Conservation (phyloP, 2,797 vertebrate genomes). For the Acipenser transmontanus region DNA sequence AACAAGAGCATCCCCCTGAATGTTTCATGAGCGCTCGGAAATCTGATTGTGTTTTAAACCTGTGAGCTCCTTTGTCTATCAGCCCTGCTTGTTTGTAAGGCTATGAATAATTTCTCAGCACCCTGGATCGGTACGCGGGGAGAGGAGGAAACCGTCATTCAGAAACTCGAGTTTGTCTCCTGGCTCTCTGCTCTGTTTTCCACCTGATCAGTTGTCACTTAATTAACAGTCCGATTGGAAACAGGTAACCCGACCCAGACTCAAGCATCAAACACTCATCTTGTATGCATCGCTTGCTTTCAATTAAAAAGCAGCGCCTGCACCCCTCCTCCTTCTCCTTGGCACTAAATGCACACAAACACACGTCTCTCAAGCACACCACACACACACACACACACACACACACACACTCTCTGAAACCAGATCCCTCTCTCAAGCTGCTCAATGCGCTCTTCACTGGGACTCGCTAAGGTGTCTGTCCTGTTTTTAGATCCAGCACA, state of each 20-base stretch:
- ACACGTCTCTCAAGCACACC: neutral
- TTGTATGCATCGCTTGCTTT: slow-evolving; percentile 34
- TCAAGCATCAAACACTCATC: slow-evolving; percentile 37
- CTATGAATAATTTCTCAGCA: slow-evolving; percentile 15
- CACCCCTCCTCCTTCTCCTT: too few species aligned
- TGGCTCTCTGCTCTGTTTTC: neutral
- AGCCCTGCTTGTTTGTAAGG: slow-evolving; percentile 15
- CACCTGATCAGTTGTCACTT: slow-evolving; percentile 39
- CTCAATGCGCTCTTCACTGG: neutral
- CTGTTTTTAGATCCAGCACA: too few species aligned
- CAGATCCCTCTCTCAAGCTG: neutral
- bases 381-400: neutral
- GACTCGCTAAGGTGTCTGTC: too few species aligned
- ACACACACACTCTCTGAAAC: neutral
- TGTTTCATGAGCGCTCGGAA: slow-evolving; percentile 54
- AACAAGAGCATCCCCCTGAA: slow-evolving; percentile 56
- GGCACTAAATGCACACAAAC: too few species aligned
- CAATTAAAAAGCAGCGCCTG: slow-evolving; percentile 39
- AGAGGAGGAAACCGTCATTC: neutral
- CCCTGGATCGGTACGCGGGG: neutral
- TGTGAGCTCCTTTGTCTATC: slow-evolving; percentile 16
- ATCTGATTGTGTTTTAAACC: slow-evolving; percentile 35
- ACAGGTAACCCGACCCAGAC: slow-evolving; percentile 39
- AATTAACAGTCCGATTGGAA: slow-evolving; percentile 39
- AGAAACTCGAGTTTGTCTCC: too few species aligned